These are phyloP conservation scores for Caenorhabditis wallacei DNA, from an alignment of 2,888 invertebrate species.

Conservation along the genomic window DNA sequence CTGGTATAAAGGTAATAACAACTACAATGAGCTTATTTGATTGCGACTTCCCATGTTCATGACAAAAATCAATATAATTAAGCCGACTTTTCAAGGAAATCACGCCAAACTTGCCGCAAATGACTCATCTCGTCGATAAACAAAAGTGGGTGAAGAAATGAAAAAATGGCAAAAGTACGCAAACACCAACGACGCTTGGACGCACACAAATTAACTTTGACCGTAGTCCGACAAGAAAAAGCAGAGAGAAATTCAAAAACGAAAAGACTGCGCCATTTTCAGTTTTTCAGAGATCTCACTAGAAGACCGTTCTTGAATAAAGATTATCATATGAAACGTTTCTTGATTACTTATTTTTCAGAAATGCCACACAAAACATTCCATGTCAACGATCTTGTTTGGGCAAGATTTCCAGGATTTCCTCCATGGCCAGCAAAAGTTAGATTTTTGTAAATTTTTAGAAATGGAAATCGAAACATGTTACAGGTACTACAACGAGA, in stretches of 20 bases:
- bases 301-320: not conserved
- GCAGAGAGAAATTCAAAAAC: not conserved
- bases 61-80: constrained; percentile 39
- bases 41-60: too few relatives aligned
- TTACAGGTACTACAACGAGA: constrained; percentile 31
- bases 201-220: constrained; percentile 38
- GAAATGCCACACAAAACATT: constrained; percentile 41
- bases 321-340: too few relatives aligned
- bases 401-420: constrained; percentile 97
- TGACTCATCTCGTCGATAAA: constrained; percentile 52
- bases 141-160: constrained; percentile 35
- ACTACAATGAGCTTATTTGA: too few relatives aligned
- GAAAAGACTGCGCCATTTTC: not conserved
- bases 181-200: constrained; percentile 12
- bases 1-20: too few relatives aligned
- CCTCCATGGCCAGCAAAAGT: constrained; percentile 86
- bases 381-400: constrained; percentile 86
- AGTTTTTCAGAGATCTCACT: too few relatives aligned
- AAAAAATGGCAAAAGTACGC: constrained; percentile 52
- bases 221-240: constrained; percentile 21
- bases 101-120: constrained; percentile 15
- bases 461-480: not conserved
- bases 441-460: not conserved
- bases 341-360: not conserved
- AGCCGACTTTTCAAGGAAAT: constrained; percentile 9